These are phyloP conservation scores for Engraulis encrasicolus DNA, from an alignment of 2,113 vertebrate genomes.

Conservation along the genomic window DNA sequence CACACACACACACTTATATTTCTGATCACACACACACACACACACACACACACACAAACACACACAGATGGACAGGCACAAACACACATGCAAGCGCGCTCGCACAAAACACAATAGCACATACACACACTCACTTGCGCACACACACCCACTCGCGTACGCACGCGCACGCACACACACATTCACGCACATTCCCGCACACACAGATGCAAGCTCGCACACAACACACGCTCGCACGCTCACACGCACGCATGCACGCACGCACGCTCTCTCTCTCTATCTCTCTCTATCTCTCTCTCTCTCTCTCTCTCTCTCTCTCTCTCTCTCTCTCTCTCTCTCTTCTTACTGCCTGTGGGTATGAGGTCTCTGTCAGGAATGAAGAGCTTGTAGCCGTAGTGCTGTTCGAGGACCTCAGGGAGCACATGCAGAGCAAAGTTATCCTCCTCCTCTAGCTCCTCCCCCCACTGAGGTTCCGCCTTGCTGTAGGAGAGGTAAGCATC, in stretches of 20 bases:
- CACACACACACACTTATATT: neutral
- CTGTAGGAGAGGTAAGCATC: conserved; percentile 98
- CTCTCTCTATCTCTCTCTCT: too few species aligned
- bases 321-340: too few species aligned
- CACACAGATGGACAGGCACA: too few species aligned
- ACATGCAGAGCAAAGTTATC: conserved; percentile 98
- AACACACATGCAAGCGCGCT: too few species aligned
- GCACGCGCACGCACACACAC: neutral
- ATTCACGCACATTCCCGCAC: conserved; percentile 21
- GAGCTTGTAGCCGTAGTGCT: conserved; percentile 97
- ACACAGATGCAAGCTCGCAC: conserved; percentile 31
- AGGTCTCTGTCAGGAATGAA: conserved; percentile 98
- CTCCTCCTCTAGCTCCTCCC: conserved; percentile 95
- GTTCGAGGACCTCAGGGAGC: conserved; percentile 96
- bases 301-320: too few species aligned
- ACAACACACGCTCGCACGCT: too few species aligned
- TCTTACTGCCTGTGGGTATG: conserved; percentile 98
- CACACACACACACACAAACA: too few species aligned
- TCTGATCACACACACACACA: too few species aligned
- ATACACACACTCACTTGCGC: too few species aligned
- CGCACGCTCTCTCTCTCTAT: too few species aligned
- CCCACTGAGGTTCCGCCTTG: conserved; percentile 99
- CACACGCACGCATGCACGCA: too few species aligned
- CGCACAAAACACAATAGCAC: neutral
- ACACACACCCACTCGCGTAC: neutral